A percentile compares a stretch with the other conserved stretches of the same genome.
Conservation (phyloP, 2,888 invertebrate genomes). For the Cerceris rybyensis region DNA sequence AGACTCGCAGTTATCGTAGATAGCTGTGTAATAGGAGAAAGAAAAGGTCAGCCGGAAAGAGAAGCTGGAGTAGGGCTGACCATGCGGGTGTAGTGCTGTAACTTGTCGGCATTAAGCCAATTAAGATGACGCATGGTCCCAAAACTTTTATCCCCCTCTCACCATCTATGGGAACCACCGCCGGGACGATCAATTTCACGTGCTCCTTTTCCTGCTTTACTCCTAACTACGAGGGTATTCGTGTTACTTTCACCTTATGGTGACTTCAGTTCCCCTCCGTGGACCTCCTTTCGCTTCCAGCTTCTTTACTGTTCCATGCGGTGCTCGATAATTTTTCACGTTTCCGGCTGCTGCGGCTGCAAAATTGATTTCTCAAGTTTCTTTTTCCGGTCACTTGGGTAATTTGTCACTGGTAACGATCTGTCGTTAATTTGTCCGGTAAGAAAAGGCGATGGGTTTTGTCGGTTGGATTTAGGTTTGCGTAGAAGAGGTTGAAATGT, state of each 20-base stretch:
- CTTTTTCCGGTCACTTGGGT: conserved; percentile 26
- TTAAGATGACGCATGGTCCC: conserved; percentile 77
- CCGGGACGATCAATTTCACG: conserved; percentile 69
- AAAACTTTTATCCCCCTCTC: conserved; percentile 69
- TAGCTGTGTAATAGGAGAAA: background rate
- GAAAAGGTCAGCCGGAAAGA: background rate
- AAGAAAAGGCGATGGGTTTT: background rate
- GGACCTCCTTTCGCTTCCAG: conserved; percentile 17
- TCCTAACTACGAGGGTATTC: conserved; percentile 1
- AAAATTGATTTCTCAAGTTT: conserved; percentile 60
- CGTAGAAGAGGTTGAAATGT: background rate
- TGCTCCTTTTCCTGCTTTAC: conserved; percentile 27
- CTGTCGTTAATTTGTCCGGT: conserved; percentile 34
- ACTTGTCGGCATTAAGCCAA: conserved; percentile 76
- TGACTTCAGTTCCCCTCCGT: conserved; percentile 10
- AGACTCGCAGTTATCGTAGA: background rate
- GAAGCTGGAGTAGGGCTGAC: conserved; percentile 29
- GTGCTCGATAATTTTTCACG: conserved; percentile 60
- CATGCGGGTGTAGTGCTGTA: conserved; percentile 57
- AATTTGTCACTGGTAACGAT: conserved; percentile 36
- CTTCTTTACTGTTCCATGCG: conserved; percentile 8
- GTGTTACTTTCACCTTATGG: conserved; percentile 29
- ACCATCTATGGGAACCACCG: conserved; percentile 19
- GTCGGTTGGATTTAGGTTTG: background rate
- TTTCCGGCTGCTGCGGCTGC: conserved; percentile 4